Evolutionary conservation across 2,797 vertebrate species (phyloP), one percentile per base, ranked within the genome.

Genomic region (Clarias laeviceps): DNA sequence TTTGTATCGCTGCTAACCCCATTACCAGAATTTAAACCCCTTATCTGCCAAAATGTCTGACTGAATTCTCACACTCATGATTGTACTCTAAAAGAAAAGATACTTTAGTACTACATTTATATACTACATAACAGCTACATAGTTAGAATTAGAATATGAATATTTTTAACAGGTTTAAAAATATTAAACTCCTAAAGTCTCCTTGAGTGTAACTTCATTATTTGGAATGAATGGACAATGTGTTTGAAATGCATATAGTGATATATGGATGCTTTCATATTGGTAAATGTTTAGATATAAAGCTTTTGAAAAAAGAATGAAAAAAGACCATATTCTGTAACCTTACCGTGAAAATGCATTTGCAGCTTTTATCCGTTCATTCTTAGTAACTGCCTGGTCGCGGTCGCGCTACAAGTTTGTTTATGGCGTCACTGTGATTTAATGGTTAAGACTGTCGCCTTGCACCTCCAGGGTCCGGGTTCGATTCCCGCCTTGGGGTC

Each of bases 1-100:
- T 86, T 77, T 84, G 74, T 88, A 82, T 85, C 76, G 20, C 81
- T 72, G 64, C 88, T 84, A 88, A 88, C 64, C 79, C 54, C 81
- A 85, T 73, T 82, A 68, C 68, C 84, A 8, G 68, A 18, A 82
- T 87, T 77, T 57, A 56, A 34, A 27, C 72, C 78, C 65, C 65
- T 85, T 78, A 77, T 85, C 64, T 57, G 77, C 70, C 80, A 85
- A 87, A 85, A 72, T 14, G 73, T 45, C 87, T 80, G 72, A 82
- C 29, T 68, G 54, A 66, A 56, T 27, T 66, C 61, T 45, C 7
- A 54, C 8, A 40, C 24, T 1, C 76, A 8, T 18, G 14, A 76
- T 32, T 32, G 18, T 56, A 5, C 22, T 76, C 27, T 22, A 34
- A 56, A 57, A 59, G 5, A 4, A 78, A 61, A 34, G 5, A 27